Percentiles rank a stretch among this genome's conserved stretches.
These are phyloP conservation scores for Macrotrachela quadricornifera DNA, from an alignment of 1,140 invertebrate genomes.

Conservation along the genomic window DNA sequence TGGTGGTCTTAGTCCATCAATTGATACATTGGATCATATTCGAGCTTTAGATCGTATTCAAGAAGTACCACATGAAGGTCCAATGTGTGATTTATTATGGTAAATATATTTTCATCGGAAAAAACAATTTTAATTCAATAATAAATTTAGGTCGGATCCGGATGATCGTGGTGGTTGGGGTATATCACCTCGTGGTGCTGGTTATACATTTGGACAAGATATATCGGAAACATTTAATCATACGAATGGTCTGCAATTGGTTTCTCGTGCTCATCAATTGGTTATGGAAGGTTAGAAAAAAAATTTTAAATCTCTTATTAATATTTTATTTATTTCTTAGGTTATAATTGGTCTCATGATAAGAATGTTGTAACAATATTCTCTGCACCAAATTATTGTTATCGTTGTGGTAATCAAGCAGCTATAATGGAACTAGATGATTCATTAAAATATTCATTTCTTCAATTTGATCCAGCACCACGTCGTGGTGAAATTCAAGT, in stretches of 20 bases:
- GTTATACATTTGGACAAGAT: conserved; percentile 97
- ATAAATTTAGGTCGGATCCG: conserved; percentile 69
- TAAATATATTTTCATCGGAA: conserved; percentile 46
- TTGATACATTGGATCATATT: conserved; percentile 97
- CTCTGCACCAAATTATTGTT: conserved; percentile 98
- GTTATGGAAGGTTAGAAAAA: conserved; percentile 62
- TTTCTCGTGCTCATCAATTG: conserved; percentile 93
- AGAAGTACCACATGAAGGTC: conserved; percentile 97
- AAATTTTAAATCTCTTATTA: not conserved
- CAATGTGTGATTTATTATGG: conserved; percentile 98
- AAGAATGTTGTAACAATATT: conserved; percentile 98
- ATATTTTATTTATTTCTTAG: conserved; percentile 30
- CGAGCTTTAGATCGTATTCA: conserved; percentile 89
- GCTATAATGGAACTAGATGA: conserved; percentile 99
- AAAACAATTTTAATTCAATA: conserved; percentile 56
- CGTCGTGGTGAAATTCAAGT: conserved; percentile 95
- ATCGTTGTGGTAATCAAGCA: conserved; percentile 98
- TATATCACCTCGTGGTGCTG: conserved; percentile 91
- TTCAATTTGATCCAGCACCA: conserved; percentile 32
- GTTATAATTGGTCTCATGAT: conserved; percentile 99
- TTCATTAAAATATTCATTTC: conserved; percentile 90
- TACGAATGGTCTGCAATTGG: conserved; percentile 87
- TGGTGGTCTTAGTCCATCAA: conserved; percentile 91
- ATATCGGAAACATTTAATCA: conserved; percentile 99
- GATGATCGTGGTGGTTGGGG: conserved; percentile 95